Conservation (phyloP, 2,888 invertebrate species). For the Erebia ligea region DNA sequence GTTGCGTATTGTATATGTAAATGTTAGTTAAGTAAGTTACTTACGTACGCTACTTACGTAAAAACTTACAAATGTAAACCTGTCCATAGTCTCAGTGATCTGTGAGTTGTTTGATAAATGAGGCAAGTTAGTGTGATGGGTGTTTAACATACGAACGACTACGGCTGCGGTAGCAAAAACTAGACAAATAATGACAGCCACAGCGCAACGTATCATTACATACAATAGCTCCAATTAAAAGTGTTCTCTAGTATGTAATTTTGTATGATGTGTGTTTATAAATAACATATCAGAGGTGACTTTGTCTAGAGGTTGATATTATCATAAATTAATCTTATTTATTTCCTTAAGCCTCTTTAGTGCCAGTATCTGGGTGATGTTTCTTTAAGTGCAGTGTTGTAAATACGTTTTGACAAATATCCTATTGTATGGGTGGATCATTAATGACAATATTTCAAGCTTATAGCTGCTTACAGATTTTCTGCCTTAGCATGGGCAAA, state of each 20-base stretch:
- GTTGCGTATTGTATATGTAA: too few relatives aligned
- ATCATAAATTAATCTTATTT: constrained; percentile 41
- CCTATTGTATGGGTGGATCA: background rate
- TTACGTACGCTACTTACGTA: too few relatives aligned
- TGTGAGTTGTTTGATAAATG: background rate
- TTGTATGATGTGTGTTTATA: constrained; percentile 44
- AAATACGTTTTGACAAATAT: constrained; percentile 23
- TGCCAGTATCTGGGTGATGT: constrained; percentile 19
- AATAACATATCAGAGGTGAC: constrained; percentile 48
- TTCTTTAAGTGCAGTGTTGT: constrained; percentile 8
- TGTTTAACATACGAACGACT: constrained; percentile 25
- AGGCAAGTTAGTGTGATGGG: background rate
- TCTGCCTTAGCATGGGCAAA: background rate
- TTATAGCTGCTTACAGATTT: constrained; percentile 3
- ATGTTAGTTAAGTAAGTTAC: too few relatives aligned
- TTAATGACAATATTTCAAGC: constrained; percentile 9
- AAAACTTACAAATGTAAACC: too few relatives aligned
- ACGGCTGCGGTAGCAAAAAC: constrained; percentile 46
- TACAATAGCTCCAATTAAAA: constrained; percentile 51
- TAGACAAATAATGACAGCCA: constrained; percentile 47
- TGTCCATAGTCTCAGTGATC: too few relatives aligned
- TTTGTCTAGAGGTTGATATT: constrained; percentile 50
- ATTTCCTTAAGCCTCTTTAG: constrained; percentile 33
- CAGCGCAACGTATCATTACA: constrained; percentile 49
- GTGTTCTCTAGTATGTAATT: constrained; percentile 46